phyloP scores from a whole-genome alignment of 2,113 vertebrate genomes.

The Limnothrissa miodon region DNA sequence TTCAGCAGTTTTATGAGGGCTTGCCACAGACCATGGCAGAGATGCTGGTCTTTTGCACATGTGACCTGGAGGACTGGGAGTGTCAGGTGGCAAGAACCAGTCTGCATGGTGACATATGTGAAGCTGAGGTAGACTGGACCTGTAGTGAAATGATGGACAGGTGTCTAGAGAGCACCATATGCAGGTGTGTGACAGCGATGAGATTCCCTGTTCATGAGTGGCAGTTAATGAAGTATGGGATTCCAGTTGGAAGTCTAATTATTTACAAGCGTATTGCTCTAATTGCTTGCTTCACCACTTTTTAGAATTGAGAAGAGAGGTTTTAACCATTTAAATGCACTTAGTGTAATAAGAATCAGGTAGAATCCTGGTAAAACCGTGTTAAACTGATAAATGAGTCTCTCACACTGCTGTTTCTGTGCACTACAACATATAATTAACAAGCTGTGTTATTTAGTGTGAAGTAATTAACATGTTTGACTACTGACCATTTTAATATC shows the following conservation, averaged over 20 bases:
- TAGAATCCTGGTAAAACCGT: too few relatives aligned
- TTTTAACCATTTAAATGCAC: too few relatives aligned
- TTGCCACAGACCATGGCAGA: conserved; percentile 78
- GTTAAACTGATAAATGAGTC: too few relatives aligned
- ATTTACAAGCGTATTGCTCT: background rate
- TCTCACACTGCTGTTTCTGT: background rate
- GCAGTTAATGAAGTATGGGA: background rate
- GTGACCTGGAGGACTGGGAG: conserved; percentile 69
- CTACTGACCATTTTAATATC: background rate
- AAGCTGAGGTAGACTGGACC: conserved; percentile 51
- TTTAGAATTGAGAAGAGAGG: too few relatives aligned
- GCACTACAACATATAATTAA: background rate
- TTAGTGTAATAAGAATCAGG: too few relatives aligned
- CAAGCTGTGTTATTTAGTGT: background rate
- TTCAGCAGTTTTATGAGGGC: conserved; percentile 74
- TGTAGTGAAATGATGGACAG: conserved; percentile 75
- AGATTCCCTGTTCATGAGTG: background rate
- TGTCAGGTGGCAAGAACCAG: conserved; percentile 72
- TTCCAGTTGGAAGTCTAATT: background rate
- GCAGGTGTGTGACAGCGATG: conserved; percentile 73
- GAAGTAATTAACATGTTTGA: background rate
- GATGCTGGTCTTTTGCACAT: conserved; percentile 83
- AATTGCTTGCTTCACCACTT: too few relatives aligned
- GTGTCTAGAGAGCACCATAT: conserved; percentile 72
- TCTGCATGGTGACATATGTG: conserved; percentile 80